Conservation (phyloP, 2,113 vertebrate genomes). For the Zosterops lateralis region DNA sequence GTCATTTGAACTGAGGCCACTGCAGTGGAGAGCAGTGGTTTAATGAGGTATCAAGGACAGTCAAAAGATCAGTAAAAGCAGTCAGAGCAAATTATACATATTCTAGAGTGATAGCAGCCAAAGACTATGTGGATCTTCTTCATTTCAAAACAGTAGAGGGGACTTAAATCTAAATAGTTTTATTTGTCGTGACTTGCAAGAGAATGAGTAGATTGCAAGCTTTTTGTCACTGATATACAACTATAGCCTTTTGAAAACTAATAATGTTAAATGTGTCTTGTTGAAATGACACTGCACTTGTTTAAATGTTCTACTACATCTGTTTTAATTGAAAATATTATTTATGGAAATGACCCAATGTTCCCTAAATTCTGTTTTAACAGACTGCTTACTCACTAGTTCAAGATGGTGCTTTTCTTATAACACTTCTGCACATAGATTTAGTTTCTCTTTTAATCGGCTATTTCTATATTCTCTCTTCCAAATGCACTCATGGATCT, state of each 20-base stretch:
- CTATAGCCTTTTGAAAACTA: not conserved
- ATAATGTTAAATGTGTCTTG: not conserved
- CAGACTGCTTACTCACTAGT: not conserved
- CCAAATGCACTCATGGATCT: not conserved
- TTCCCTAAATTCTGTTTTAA: not conserved
- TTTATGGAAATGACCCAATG: not conserved
- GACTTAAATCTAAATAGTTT: not conserved
- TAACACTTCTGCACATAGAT: not conserved
- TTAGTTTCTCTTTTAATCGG: not conserved
- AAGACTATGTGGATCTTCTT: not conserved
- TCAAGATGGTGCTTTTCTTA: not conserved
- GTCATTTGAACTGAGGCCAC: not conserved
- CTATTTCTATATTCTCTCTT: not conserved
- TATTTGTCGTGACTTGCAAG: not conserved
- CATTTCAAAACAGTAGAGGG: not conserved
- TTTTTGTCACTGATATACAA: not conserved
- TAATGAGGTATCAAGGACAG: not conserved
- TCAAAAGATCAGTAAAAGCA: not conserved
- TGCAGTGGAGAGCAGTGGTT: not conserved
- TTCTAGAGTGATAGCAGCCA: not conserved
- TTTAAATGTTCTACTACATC: not conserved
- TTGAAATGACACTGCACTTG: not conserved
- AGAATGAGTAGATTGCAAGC: not conserved
- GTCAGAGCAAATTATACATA: not conserved
- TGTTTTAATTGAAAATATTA: not conserved